These are phyloP conservation scores for Nineta flava DNA, from an alignment of 2,888 invertebrate species.

Conservation along the genomic window DNA sequence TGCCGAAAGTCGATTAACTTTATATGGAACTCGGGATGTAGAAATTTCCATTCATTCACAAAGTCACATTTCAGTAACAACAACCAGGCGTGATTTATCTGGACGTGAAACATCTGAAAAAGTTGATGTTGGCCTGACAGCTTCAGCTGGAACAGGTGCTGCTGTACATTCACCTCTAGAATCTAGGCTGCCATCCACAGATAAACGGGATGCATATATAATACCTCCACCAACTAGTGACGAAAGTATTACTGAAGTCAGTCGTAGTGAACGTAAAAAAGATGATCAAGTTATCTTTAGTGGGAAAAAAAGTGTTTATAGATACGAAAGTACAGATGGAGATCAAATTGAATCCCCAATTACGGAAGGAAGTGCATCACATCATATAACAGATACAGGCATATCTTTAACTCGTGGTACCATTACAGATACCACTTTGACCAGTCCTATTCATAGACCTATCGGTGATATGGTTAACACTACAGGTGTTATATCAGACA, in stretches of 20 bases:
- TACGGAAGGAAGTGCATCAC: constrained; percentile 33
- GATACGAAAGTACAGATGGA: constrained; percentile 28
- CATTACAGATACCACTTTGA: constrained; percentile 28
- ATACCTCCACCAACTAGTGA: constrained; percentile 22
- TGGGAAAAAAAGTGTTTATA: constrained; percentile 32
- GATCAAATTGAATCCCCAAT: constrained; percentile 25
- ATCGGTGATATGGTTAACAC: constrained; percentile 25
- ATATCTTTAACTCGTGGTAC: constrained; percentile 35
- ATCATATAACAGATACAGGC: constrained; percentile 36
- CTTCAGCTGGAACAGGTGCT: constrained; percentile 27
- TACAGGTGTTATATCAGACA: constrained; percentile 30
- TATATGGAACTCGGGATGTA: constrained; percentile 34
- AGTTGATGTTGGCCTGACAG: constrained; percentile 30
- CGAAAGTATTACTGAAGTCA: constrained; percentile 14
- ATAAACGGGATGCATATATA: constrained; percentile 24
- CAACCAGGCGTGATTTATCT: constrained; percentile 26
- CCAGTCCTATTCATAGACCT: constrained; percentile 27
- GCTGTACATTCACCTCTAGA: constrained; percentile 16
- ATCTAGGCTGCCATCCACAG: constrained; percentile 13
- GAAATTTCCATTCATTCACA: constrained; percentile 37
- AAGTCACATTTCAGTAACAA: constrained; percentile 34
- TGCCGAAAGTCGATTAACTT: constrained; percentile 33
- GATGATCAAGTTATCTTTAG: constrained; percentile 35
- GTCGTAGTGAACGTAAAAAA: constrained; percentile 23
- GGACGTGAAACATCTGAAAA: constrained; percentile 30